Percentiles rank a stretch among this genome's conserved stretches.
Conservation (phyloP, 2,113 vertebrate genomes). For the Octodon degus region DNA sequence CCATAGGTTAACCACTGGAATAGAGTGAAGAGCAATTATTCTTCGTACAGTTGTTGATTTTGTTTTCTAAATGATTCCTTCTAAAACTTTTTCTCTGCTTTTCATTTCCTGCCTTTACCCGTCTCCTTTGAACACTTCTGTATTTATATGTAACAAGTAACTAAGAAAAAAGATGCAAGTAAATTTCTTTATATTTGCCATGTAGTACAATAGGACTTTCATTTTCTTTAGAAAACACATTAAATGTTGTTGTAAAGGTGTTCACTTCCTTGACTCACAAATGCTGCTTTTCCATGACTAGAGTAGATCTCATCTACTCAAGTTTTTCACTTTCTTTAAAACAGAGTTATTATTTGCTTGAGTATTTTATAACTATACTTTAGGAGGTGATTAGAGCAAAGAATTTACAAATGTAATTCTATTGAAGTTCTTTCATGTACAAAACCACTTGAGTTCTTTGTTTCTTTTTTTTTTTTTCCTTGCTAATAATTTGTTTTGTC, state of each 20-base stretch:
- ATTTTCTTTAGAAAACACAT: slow-evolving; percentile 55
- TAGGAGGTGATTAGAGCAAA: neutral
- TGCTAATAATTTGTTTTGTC: slow-evolving; percentile 31
- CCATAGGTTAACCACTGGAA: neutral
- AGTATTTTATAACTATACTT: slow-evolving; percentile 57
- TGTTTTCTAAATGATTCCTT: slow-evolving; percentile 43
- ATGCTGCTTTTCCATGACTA: slow-evolving; percentile 41
- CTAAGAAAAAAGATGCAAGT: neutral
- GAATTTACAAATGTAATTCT: slow-evolving; percentile 61
- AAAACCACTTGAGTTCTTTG: neutral
- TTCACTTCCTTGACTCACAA: slow-evolving; percentile 64
- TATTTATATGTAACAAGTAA: slow-evolving; percentile 8
- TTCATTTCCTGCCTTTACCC: neutral
- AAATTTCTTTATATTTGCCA: slow-evolving; percentile 1
- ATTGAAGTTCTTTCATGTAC: neutral
- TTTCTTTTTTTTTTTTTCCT: neutral
- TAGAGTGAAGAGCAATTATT: neutral
- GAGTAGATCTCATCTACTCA: slow-evolving; percentile 34
- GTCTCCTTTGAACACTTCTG: neutral
- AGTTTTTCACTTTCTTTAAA: slow-evolving; percentile 53
- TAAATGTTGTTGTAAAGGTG: slow-evolving; percentile 3
- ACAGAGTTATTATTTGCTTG: slow-evolving; percentile 44
- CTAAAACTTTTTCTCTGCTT: slow-evolving; percentile 2
- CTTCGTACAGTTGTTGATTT: neutral
- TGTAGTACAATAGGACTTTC: slow-evolving; percentile 38